Evolutionary conservation across 2,797 vertebrate species (phyloP), one percentile per base, ranked within the genome.

Genomic region (Centropyge bicolor): DNA sequence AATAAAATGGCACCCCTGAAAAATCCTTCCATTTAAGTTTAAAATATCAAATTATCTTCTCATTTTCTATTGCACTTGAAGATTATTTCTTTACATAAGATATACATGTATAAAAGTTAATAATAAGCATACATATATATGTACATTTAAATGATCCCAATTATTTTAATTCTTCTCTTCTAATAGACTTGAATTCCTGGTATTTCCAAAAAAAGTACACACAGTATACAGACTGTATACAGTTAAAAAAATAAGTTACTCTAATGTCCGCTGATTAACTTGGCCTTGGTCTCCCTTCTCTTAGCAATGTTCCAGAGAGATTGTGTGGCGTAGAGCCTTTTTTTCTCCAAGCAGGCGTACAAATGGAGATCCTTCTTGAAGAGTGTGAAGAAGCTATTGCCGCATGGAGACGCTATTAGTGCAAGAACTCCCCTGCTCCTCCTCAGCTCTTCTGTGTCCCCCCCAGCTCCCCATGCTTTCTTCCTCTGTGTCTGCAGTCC

Each of bases 61-160:
- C 76, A 88, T 95, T 94, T 93, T 95, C 93, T 95, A 96, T 96
- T 96, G 95, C 95, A 96, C 95, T 95, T 96, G 92, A 92, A 94
- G 90, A 92, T 95, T 93, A 93, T 92, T 93, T 93, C 86, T 95
- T 94, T 94, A 95, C 94, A 95, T 88, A 91, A 94, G 92, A 95
- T 93, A 95, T 90, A 94, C 92, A 91, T 90, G 86, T 94, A 95
- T 94, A 93, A 93, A 94, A 88, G 90, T 93, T 90, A 91, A 91
- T 88, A 86, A 91, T 91, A 91, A 83, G 87, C 76, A 91, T 85
- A 89, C 80, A 81, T 89, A 90, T 91, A 91, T 93, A 93, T 94
- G 89, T 94, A 92, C 92, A 94, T 93, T 92, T 92, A 93, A 92
- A 76, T 89, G 86, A 90, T 91, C 86, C 83, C 72, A 91, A 89